phyloP scores from a whole-genome alignment of 2,113 vertebrate genomes.

The Oncorhynchus masou region DNA sequence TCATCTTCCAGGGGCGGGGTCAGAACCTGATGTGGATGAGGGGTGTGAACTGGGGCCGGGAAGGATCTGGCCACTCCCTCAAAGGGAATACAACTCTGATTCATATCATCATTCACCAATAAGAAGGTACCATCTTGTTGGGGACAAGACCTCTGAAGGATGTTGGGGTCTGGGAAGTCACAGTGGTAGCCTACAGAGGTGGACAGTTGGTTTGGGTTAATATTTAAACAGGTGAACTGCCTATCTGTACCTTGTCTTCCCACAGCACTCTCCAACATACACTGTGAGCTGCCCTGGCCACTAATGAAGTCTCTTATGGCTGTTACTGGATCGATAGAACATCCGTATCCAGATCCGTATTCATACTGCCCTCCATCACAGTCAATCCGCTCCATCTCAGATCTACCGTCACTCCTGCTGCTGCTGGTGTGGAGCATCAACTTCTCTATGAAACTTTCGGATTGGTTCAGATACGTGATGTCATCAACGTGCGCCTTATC shows the following conservation, averaged over 20 bases:
- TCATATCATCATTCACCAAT: conserved; percentile 15
- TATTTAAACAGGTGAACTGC: conserved; percentile 15
- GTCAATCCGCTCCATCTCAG: conserved; percentile 17
- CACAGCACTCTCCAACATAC: not conserved
- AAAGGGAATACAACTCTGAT: conserved; percentile 47
- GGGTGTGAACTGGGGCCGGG: conserved; percentile 39
- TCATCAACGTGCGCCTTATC: conserved; percentile 21
- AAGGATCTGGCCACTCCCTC: conserved; percentile 77
- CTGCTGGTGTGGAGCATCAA: conserved; percentile 1
- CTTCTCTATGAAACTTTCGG: conserved; percentile 14
- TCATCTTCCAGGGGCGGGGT: conserved; percentile 68
- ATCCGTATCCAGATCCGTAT: conserved; percentile 18
- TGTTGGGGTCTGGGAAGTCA: conserved; percentile 19
- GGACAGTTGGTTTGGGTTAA: conserved; percentile 17
- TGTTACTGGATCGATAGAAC: conserved; percentile 16
- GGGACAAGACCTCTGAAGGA: conserved; percentile 10
- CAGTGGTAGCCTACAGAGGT: conserved; percentile 1
- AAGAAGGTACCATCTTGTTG: conserved; percentile 28
- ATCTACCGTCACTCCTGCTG: not conserved
- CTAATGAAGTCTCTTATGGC: not conserved
- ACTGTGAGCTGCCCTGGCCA: conserved; percentile 9
- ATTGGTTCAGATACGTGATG: conserved; percentile 19
- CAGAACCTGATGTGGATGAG: conserved; percentile 36
- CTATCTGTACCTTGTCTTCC: conserved; percentile 13
- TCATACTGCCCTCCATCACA: conserved; percentile 5